Evolutionary conservation across 2,113 vertebrate species (phyloP).

Genomic region (Trachemys scripta): DNA sequence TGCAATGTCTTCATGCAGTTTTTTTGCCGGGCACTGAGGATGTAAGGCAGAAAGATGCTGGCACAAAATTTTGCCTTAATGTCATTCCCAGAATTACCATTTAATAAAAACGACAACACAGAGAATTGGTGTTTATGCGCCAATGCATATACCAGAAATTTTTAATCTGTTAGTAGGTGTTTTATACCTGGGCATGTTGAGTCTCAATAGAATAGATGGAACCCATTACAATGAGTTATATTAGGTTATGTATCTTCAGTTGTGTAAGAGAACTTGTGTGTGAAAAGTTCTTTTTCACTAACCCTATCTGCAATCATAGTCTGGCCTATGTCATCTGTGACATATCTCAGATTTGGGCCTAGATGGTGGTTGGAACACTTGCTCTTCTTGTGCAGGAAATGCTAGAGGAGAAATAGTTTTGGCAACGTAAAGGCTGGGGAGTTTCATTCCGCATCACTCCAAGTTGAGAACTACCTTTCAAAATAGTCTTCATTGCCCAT

Average conservation of each 20-base stretch:
- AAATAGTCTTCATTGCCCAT: conserved; percentile 31
- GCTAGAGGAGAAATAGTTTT: conserved; percentile 5
- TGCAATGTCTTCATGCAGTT: background rate
- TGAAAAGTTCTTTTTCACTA: conserved; percentile 56
- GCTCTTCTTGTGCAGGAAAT: conserved; percentile 49
- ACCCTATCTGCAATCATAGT: conserved; percentile 51
- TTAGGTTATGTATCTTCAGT: conserved; percentile 45
- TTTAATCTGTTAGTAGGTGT: background rate
- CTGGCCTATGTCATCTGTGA: conserved; percentile 48
- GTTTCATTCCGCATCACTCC: background rate
- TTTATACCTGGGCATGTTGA: background rate
- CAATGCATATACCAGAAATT: background rate
- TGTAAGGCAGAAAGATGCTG: background rate
- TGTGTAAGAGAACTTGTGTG: conserved; percentile 40
- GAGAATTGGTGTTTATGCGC: background rate
- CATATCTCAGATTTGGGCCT: conserved; percentile 59
- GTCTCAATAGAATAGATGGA: conserved; percentile 22
- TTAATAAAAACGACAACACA: background rate
- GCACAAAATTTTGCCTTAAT: background rate
- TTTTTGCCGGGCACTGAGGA: background rate
- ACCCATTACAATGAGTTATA: conserved; percentile 17
- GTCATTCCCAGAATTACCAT: background rate
- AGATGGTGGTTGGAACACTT: conserved; percentile 58
- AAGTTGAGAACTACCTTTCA: conserved; percentile 28
- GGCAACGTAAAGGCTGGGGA: conserved; percentile 4